Evolutionary conservation across 1,140 invertebrate genomes (phyloP).

Genomic region (Probaryconus sp.): DNA sequence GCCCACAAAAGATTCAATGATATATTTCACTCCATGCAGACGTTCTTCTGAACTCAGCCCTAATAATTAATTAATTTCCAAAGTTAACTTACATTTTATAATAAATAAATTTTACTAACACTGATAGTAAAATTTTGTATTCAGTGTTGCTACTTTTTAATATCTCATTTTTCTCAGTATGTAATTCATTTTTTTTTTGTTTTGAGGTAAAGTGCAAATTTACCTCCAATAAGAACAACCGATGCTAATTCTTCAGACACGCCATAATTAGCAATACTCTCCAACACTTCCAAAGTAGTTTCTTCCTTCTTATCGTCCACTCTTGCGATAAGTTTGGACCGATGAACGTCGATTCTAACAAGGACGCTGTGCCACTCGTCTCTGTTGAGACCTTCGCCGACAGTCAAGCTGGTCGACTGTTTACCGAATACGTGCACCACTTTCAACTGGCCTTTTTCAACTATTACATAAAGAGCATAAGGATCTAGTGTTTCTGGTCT

Average conservation of each 20-base stretch:
- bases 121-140: no score
- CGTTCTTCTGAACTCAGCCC: conserved; percentile 91
- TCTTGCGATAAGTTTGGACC: conserved; percentile 87
- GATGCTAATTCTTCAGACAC: conserved; percentile 90
- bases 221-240: conserved; percentile 93
- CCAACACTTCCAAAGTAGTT: conserved; percentile 87
- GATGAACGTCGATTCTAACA: conserved; percentile 89
- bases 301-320: conserved; percentile 90
- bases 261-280: conserved; percentile 89
- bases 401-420: conserved; percentile 88
- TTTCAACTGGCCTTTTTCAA: conserved; percentile 92
- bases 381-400: conserved; percentile 92
- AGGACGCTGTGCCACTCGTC: conserved; percentile 93
- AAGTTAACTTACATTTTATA: no score
- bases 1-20: conserved; percentile 94
- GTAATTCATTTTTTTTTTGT: no score
- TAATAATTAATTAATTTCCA: conserved; percentile 64
- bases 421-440: conserved; percentile 94
- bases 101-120: no score
- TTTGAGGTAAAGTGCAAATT: no score
- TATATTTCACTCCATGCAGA: conserved; percentile 91
- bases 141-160: no score
- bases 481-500: conserved; percentile 85
- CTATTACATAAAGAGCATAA: conserved; percentile 92
- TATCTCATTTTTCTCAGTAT: no score